Conservation (phyloP, 2,113 vertebrate species). For the Anarhynchus alexandrinus region DNA sequence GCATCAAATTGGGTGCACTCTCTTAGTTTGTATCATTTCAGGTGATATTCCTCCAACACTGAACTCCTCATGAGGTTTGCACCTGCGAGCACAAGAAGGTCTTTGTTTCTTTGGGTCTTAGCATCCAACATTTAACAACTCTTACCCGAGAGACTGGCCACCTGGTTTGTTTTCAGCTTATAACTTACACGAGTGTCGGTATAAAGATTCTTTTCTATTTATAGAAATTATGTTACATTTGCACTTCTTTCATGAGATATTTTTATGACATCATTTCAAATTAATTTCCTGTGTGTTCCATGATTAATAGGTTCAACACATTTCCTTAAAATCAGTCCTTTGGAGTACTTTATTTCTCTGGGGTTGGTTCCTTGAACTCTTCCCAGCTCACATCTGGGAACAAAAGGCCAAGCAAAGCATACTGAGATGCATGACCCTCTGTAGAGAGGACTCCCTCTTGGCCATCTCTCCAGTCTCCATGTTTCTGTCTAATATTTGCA, state of each 20-base stretch:
- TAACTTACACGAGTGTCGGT: background rate
- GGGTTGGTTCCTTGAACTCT: background rate
- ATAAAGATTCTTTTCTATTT: background rate
- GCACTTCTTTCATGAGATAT: conserved; percentile 8
- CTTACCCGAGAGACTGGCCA: background rate
- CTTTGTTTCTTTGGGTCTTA: background rate
- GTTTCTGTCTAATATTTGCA: background rate
- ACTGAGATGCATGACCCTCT: background rate
- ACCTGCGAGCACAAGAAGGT: background rate
- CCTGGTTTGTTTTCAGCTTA: background rate
- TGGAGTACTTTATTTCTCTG: background rate
- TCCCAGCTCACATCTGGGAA: background rate
- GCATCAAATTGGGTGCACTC: background rate
- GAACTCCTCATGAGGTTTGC: background rate
- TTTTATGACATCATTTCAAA: conserved; percentile 30
- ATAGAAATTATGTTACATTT: background rate
- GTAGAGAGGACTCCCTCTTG: background rate
- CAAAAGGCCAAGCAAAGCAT: background rate
- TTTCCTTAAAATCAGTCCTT: background rate
- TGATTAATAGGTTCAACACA: background rate
- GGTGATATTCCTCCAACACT: fast-evolving
- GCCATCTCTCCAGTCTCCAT: background rate
- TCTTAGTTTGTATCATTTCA: background rate
- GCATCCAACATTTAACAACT: background rate
- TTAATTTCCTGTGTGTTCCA: conserved; percentile 11